phyloP scores from a whole-genome alignment of 2,113 vertebrate genomes.

The Fukomys damarensis region DNA sequence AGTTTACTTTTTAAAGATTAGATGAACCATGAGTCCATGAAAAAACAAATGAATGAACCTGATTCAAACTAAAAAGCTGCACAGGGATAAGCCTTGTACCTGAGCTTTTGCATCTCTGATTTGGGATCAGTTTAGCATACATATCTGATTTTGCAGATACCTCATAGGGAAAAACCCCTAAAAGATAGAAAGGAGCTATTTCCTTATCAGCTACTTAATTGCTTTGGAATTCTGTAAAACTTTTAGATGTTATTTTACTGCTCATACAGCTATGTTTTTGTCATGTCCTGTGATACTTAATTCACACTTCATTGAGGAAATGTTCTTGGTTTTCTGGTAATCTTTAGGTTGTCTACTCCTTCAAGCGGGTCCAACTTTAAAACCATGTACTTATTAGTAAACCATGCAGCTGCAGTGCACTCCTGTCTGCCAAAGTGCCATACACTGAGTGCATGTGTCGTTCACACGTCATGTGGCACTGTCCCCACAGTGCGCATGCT shows the following conservation, averaged over 20 bases:
- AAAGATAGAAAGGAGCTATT: background rate
- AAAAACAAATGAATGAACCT: background rate
- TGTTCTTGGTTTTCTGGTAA: background rate
- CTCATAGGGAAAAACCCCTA: background rate
- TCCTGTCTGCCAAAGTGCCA: background rate
- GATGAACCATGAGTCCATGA: background rate
- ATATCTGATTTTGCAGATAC: background rate
- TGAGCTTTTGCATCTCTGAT: background rate
- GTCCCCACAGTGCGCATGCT: background rate
- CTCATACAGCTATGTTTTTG: background rate
- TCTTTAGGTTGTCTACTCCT: slow-evolving; percentile 16
- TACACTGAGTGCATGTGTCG: background rate
- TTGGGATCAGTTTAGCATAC: background rate
- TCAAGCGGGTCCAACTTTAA: background rate
- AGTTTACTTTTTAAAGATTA: slow-evolving; percentile 45
- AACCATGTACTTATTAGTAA: background rate
- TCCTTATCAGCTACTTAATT: background rate
- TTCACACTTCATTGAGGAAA: background rate
- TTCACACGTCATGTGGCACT: background rate
- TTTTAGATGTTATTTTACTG: background rate
- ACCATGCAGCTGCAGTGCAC: background rate
- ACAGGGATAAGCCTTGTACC: background rate
- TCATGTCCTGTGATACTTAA: background rate
- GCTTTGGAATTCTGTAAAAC: slow-evolving; percentile 28
- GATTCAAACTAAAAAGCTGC: background rate